Evolutionary conservation across 2,888 invertebrate species (phyloP), one percentile per base, ranked within the genome.

Genomic region (Latrodectus elegans): DNA sequence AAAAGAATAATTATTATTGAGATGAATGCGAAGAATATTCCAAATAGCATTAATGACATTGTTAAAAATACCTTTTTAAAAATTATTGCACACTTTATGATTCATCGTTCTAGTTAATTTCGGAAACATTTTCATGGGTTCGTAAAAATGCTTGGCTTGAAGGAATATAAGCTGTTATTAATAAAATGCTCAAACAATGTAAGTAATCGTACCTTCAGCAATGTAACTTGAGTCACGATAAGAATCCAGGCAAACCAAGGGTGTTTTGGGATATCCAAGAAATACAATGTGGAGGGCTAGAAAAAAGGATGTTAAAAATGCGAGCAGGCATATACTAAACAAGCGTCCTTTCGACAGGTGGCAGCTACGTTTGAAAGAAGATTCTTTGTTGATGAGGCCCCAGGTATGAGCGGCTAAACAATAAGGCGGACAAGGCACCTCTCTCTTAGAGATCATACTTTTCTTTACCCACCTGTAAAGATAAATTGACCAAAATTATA

Each of bases 291-390:
- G 88, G 38, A 88, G 84, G 10, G 88, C 88, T 51, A 88, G 80
- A 75, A 83, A 88, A 76, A 88, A 88, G 60, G 88, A 88, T 11
- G 88, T 88, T 64, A 88, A 71, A 71, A 88, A 88, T 75, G 88
- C 88, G 70, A 88, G 78, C 38, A 88, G 84, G 76, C 88, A 88
- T 52, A 88, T 65, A 65, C 88, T 88, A 79, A 83, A 88, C 53
- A 88, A 73, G 10, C 88, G 88, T 17, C 88, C 81, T 17, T 83
- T 78, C 10, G 88, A 88, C 26, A 84, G 75, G 68, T 87, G 77
- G 73, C 86, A 87, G 52, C 73, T 60, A n/a, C 86, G 76, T 55
- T 86, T 80, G n/a, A 81, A 22, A 14, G 77, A 78, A 26, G 86
- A 77, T 52, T 87, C 81, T 72, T 79, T 75, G 74, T 53, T 72